These are phyloP conservation scores for Rhingia campestris DNA, from an alignment of 2,888 invertebrate species.

Conservation along the genomic window DNA sequence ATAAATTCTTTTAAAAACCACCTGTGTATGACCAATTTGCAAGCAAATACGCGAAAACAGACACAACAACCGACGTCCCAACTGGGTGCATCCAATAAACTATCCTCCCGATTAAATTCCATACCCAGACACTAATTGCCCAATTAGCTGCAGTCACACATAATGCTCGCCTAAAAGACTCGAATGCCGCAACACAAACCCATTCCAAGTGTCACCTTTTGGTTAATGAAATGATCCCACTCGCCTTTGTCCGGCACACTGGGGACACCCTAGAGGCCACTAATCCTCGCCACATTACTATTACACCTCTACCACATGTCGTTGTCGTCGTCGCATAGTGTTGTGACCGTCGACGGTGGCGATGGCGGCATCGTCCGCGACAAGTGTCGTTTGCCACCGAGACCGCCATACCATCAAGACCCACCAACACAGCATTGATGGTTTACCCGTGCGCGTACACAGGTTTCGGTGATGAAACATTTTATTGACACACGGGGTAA, in stretches of 20 bases:
- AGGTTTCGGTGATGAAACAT: slow-evolving; percentile 72
- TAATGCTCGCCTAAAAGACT: slow-evolving; percentile 21
- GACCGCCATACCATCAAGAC: slow-evolving; percentile 5
- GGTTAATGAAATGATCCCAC: slow-evolving; percentile 62
- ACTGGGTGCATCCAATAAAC: background rate
- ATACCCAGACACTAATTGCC: slow-evolving; percentile 56
- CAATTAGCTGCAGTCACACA: slow-evolving; percentile 56
- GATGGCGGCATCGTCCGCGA: background rate
- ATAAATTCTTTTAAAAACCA: too few relatives aligned
- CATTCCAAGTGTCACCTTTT: slow-evolving; percentile 64
- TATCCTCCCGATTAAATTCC: slow-evolving; percentile 9
- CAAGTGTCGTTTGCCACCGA: slow-evolving; percentile 48
- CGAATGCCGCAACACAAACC: slow-evolving; percentile 34
- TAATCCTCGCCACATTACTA: slow-evolving; percentile 24
- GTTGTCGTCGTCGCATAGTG: slow-evolving; percentile 10
- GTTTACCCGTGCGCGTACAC: slow-evolving; percentile 50
- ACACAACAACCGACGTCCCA: background rate
- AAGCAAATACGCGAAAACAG: too few relatives aligned
- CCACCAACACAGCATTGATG: slow-evolving; percentile 27
- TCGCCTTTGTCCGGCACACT: slow-evolving; percentile 32
- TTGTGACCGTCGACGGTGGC: too few relatives aligned
- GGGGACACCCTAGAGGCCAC: slow-evolving; percentile 26
- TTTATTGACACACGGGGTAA: slow-evolving; percentile 74
- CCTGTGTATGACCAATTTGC: too few relatives aligned
- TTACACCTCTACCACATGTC: slow-evolving; percentile 44